These are phyloP conservation scores for Diadegma fenestrale DNA, from an alignment of 2,888 invertebrate species.

Conservation along the genomic window DNA sequence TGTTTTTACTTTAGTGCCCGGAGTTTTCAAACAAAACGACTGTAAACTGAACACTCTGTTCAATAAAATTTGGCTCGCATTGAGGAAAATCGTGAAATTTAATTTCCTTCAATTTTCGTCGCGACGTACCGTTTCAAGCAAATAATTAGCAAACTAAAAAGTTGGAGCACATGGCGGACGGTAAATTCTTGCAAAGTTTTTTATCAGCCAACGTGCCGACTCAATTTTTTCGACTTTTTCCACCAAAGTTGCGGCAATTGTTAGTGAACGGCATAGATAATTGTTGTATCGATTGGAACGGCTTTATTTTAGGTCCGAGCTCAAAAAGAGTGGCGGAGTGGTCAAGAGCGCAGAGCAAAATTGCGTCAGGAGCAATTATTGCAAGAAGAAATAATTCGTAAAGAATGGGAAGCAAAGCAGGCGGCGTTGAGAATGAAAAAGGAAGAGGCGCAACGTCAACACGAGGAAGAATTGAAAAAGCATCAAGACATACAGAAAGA, in stretches of 20 bases:
- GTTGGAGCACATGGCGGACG: too few species aligned
- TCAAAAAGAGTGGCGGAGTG: conserved; percentile 88
- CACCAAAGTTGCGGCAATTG: neutral
- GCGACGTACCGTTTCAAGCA: neutral
- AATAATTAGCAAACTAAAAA: too few species aligned
- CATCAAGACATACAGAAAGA: conserved; percentile 85
- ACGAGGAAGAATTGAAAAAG: conserved; percentile 86
- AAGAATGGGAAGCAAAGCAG: conserved; percentile 90
- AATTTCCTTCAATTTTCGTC: neutral
- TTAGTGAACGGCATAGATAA: neutral
- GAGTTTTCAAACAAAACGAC: neutral
- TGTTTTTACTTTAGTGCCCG: too few species aligned
- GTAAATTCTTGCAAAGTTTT: too few species aligned
- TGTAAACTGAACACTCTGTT: neutral
- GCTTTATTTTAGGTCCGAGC: conserved; percentile 84
- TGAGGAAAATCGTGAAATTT: neutral
- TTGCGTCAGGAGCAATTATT: conserved; percentile 87
- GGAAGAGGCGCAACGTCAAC: conserved; percentile 86
- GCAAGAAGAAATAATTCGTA: conserved; percentile 87
- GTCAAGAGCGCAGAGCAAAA: conserved; percentile 87
- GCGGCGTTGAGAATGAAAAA: conserved; percentile 86
- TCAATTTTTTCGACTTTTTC: neutral
- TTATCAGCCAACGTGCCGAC: too few species aligned
- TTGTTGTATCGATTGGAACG: neutral
- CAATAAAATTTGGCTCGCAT: neutral